Conservation (phyloP, 2,113 vertebrate species). For the Camelus dromedarius region DNA sequence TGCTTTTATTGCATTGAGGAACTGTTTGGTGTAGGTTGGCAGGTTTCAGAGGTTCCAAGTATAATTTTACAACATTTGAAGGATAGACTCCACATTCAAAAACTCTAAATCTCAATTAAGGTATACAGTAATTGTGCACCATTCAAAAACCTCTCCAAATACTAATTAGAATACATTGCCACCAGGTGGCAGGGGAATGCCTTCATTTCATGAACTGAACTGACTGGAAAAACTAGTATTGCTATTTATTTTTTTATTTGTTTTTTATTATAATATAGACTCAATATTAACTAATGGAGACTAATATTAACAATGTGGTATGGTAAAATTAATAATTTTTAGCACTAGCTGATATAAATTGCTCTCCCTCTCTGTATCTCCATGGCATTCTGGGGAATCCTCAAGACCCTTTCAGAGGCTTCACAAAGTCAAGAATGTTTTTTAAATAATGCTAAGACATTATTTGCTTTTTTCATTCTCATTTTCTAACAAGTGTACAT, state of each 20-base stretch:
- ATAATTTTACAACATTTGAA: not conserved
- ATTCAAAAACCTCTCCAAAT: not conserved
- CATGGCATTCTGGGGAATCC: not conserved
- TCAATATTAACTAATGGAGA: not conserved
- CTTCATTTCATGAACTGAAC: not conserved
- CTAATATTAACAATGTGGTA: not conserved
- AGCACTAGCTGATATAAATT: not conserved
- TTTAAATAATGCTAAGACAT: not conserved
- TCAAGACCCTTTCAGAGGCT: not conserved
- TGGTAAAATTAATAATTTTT: not conserved
- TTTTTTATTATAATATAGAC: not conserved
- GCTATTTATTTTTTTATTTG: not conserved
- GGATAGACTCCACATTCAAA: not conserved
- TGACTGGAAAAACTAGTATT: not conserved
- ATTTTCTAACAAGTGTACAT: not conserved
- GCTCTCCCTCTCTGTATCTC: not conserved
- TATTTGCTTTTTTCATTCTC: not conserved
- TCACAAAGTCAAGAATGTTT: not conserved
- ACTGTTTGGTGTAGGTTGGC: not conserved
- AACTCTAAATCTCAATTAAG: not conserved
- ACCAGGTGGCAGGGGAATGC: slow-evolving; percentile 59
- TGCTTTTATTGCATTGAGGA: not conserved
- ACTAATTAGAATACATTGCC: not conserved
- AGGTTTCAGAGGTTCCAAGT: not conserved
- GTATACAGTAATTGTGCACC: not conserved